Percentiles rank a stretch among this genome's conserved stretches.
These are phyloP conservation scores for Sinhomidia bicolor DNA, from an alignment of 2,888 invertebrate species.

Conservation along the genomic window DNA sequence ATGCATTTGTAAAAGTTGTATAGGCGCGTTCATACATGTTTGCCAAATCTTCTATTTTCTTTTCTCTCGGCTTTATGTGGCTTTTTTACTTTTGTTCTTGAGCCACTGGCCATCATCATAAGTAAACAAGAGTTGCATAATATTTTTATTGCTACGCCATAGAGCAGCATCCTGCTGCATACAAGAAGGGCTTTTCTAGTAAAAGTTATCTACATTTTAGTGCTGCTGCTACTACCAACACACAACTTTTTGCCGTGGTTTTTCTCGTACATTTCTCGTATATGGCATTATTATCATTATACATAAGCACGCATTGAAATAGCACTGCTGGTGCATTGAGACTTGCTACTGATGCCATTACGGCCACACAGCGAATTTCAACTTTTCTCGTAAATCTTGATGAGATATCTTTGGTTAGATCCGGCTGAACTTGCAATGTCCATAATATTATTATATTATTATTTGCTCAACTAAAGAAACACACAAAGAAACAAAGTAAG, in stretches of 20 bases:
- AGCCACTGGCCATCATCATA: conserved; percentile 14
- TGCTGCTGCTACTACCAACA: background rate
- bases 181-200: background rate
- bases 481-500: conserved; percentile 8
- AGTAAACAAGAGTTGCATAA: conserved; percentile 15
- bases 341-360: conserved; percentile 52
- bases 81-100: conserved; percentile 18
- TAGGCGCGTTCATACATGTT: conserved; percentile 3
- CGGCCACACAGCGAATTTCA: conserved; percentile 63
- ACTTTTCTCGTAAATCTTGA: conserved; percentile 69
- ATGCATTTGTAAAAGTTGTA: background rate
- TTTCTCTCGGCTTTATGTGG: conserved; percentile 10
- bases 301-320: background rate
- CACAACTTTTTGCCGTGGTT: background rate
- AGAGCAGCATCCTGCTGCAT: background rate
- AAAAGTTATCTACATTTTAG: background rate
- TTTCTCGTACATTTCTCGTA: conserved; percentile 31
- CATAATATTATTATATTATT: conserved; percentile 31
- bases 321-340: conserved; percentile 44
- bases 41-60: background rate
- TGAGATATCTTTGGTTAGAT: conserved; percentile 63
- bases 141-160: conserved; percentile 1
- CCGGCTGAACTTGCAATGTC: conserved; percentile 54
- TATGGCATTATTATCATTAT: background rate
- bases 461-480: conserved; percentile 7